Base-by-base conservation (phyloP, 2,113 vertebrate species). In the Onychostruthus taczanowskii region DNA sequence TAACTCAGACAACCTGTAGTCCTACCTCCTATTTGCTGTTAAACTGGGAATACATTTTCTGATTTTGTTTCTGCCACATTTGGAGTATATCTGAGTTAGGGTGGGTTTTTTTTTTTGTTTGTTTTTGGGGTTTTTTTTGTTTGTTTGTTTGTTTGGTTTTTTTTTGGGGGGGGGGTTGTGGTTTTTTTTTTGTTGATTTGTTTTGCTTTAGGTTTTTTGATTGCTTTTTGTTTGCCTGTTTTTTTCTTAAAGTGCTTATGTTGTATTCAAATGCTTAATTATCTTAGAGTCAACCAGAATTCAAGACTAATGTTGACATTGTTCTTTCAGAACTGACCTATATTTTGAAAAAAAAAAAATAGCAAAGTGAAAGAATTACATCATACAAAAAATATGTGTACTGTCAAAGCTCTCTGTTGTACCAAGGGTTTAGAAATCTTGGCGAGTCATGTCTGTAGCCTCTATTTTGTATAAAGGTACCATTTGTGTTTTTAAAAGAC, bases 311-410 rank as follows among this genome's bases (percentile, higher is more conserved):
- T 43, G 13, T 58, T 70, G 69, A 43, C 33, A 63, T 20, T 0
- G 1, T 30, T 78, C 24, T 89, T 87, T 87, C 7, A 63, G 43
- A 75, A 81, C 10, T 70, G 15, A 4, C 6, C 21, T 31, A 5
- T 35, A 22, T 78, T 72, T 59, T 31, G 5, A 21, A 20, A 84
- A 39, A 41, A 41, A 41, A 80, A 39, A 41, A 41, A 41, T 13
- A 47, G 10, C 59, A 44, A 6, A 61, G 5, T 64, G n/a, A 80
- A 84, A 5, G 21, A 61, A 76, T 90, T 83, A 16, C 5, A 26
- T 47, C 1, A n/a, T 31, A 16, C 6, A 70, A 62, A 39, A 80
- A 68, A 55, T 16, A 50, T 0, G 0, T 15, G 35, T 43, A 46
- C 13, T 46, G 6, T 47, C 35, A 78, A 72, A 84, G 0, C 7